These are phyloP conservation scores for Schizaphis graminum DNA, from an alignment of 2,888 invertebrate species.

Conservation along the genomic window DNA sequence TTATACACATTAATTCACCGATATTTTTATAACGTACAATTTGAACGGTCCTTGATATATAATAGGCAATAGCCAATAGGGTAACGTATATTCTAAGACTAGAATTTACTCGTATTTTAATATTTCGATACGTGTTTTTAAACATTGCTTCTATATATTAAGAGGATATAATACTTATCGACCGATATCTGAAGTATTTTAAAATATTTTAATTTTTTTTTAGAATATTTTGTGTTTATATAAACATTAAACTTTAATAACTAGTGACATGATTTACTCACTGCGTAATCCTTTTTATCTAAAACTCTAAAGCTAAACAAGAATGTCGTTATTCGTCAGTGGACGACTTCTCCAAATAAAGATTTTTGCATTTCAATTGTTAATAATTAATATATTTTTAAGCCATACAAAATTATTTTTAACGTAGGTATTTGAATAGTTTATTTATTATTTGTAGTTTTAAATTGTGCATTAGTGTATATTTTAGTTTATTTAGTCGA, in stretches of 20 bases:
- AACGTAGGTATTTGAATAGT: too few species aligned
- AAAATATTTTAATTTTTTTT: background rate
- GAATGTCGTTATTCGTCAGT: background rate
- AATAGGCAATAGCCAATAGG: background rate
- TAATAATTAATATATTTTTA: too few species aligned
- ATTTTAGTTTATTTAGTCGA: too few species aligned
- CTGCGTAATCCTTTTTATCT: background rate
- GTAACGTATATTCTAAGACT: background rate
- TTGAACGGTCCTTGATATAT: slow-evolving; percentile 22
- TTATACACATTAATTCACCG: background rate
- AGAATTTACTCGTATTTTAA: background rate
- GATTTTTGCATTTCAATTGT: too few species aligned
- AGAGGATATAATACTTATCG: background rate
- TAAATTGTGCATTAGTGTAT: too few species aligned
- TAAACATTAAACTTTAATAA: background rate
- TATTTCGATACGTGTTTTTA: background rate
- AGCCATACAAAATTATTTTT: too few species aligned
- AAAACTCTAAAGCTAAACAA: background rate
- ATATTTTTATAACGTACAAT: slow-evolving; percentile 14
- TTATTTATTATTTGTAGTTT: too few species aligned
- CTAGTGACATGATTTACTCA: background rate
- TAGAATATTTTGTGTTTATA: background rate
- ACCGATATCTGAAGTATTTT: background rate
- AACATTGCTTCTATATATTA: background rate
- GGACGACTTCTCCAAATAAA: too few species aligned